Conservation (phyloP, 2,888 invertebrate genomes). For the Mycalesis mineus region DNA sequence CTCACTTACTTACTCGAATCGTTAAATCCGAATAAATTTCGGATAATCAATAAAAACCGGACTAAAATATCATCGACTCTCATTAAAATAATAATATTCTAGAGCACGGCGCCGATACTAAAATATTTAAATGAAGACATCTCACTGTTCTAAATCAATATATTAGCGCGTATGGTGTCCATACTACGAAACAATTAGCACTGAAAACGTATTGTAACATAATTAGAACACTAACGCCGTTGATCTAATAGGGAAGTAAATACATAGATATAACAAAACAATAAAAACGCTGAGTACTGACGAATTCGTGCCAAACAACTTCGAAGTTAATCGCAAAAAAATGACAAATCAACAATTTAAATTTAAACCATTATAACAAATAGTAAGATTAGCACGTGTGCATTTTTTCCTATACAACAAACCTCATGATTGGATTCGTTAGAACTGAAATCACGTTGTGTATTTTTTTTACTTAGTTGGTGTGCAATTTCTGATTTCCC, state of each 20-base stretch:
- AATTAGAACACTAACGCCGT: slow-evolving; percentile 2
- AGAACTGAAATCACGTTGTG: too few species aligned
- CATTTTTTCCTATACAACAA: slow-evolving; percentile 2
- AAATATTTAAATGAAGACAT: neutral
- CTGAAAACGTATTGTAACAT: neutral
- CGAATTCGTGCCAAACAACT: slow-evolving; percentile 31
- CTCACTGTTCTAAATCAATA: neutral
- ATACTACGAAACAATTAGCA: neutral
- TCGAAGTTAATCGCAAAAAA: slow-evolving; percentile 8
- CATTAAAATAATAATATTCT: neutral
- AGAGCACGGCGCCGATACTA: neutral
- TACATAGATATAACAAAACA: slow-evolving; percentile 18
- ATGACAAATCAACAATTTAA: slow-evolving; percentile 1
- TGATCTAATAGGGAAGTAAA: neutral
- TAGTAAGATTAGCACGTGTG: slow-evolving; percentile 4
- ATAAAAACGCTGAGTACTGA: slow-evolving; percentile 42
- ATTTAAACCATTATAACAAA: neutral
- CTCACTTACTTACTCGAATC: neutral
- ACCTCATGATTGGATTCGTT: too few species aligned
- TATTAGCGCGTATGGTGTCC: neutral
- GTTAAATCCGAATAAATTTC: neutral
- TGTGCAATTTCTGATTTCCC: too few species aligned
- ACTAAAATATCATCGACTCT: neutral
- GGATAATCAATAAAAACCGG: neutral
- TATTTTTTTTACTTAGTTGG: too few species aligned